phyloP scores from a whole-genome alignment of 2,113 vertebrate species.

The Pogona vitticeps region DNA sequence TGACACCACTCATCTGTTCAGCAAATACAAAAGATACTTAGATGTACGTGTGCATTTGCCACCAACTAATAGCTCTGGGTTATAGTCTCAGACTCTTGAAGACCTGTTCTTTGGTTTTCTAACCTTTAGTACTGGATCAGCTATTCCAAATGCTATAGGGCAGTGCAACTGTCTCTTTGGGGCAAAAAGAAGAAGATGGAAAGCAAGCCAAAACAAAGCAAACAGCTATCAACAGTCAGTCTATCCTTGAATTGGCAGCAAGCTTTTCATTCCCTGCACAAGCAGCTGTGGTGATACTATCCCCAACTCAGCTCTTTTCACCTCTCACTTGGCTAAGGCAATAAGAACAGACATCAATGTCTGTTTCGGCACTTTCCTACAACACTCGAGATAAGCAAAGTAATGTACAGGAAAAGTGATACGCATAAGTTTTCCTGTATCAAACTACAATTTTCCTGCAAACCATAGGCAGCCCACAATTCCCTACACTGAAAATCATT shows the following conservation, averaged over 20 bases:
- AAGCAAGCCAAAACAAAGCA: neutral
- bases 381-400: neutral
- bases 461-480: neutral
- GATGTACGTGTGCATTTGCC: neutral
- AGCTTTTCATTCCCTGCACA: neutral
- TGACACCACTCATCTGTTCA: neutral
- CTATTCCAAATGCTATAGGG: neutral
- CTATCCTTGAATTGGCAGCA: neutral
- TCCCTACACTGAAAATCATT: neutral
- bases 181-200: neutral
- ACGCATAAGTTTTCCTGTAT: neutral
- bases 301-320: neutral
- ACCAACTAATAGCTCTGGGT: neutral
- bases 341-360: neutral
- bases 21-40: neutral
- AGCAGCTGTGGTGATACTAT: neutral
- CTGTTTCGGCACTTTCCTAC: neutral
- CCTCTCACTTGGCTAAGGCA: neutral
- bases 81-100: neutral
- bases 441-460: neutral
- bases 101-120: neutral
- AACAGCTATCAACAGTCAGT: neutral
- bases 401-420: neutral
- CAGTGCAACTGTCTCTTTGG: neutral
- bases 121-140: neutral